Evolutionary conservation across 1,140 invertebrate species (phyloP).

Genomic region (Drosophila sp.): DNA sequence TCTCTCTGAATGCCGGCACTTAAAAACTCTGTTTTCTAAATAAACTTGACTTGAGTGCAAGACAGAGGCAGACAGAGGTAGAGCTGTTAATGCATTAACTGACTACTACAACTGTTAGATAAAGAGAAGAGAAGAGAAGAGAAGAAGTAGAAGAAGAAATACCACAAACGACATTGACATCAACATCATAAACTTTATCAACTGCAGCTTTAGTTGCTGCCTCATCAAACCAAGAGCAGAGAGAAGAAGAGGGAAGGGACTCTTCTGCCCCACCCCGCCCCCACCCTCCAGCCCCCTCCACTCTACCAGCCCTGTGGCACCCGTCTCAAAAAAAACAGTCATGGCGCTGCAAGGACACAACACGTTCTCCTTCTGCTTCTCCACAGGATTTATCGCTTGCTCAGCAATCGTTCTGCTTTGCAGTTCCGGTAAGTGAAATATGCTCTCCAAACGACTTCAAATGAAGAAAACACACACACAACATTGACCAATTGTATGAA

Average conservation of each 20-base stretch:
- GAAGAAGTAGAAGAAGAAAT: not conserved
- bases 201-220: constrained; percentile 9
- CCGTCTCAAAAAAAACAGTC: constrained; percentile 18
- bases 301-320: too few species aligned
- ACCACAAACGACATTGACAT: constrained; percentile 31
- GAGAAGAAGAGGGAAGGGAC: not conserved
- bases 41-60: constrained; percentile 26
- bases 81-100: not conserved
- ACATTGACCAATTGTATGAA: constrained; percentile 6
- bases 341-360: constrained; percentile 74
- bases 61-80: constrained; percentile 1
- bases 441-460: constrained; percentile 50
- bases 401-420: constrained; percentile 85
- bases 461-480: constrained; percentile 17
- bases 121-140: not conserved
- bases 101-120: too few species aligned
- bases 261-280: not conserved
- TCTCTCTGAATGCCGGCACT: constrained; percentile 34
- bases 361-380: constrained; percentile 70
- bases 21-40: constrained; percentile 40
- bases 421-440: constrained; percentile 84
- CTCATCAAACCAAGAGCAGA: constrained; percentile 17
- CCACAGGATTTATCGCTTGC: constrained; percentile 84
- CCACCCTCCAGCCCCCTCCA: not conserved
- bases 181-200: constrained; percentile 28